Evolutionary conservation across 2,888 invertebrate genomes (phyloP), one percentile per base, ranked within the genome.

Genomic region (Choreutis nemorana): DNA sequence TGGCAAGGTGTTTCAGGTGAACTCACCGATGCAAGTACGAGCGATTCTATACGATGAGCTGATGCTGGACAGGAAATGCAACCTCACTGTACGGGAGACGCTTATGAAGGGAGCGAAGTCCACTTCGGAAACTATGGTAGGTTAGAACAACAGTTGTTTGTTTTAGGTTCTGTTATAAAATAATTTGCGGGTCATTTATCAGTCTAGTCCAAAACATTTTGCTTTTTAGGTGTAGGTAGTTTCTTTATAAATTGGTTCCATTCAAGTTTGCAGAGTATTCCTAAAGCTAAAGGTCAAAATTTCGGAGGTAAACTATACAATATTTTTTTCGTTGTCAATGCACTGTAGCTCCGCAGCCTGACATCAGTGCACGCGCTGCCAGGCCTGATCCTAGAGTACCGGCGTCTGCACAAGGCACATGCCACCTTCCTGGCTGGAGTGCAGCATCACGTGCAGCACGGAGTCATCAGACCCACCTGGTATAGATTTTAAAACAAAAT

Each of bases 371-470:
- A 81, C 33, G 60, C 67, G 1, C 56, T 81, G 4, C 81, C 81
- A 2, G 47, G 46, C 26, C 41, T 77, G 27, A 55, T 81, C n/a
- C 41, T 80, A 39, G 66, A 79, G 42, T 75, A 78, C 44, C 62
- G 81, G 0, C 77, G 59, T 30, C 36, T 80, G 32, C 71, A 77
- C 48, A 81, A 80, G 38, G 67, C 78, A 2, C 67, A 70, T 41
- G 64, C 78, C 4, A 78, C 81, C 1, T 81, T 73, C 43, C 44
- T 81, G 1, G 45, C 60, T 18, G 78, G 77, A 2, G 58, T 81
- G 20, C 50, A 67, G 2, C 62, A 63, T 10, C 72, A 72, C 26
- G 63, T 67, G 1, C 54, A 41, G 6, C 48, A 56, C 14, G 68
- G 65, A 7, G 44, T 63, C 3, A 59, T 81, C 4, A 55, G 40